Conservation (phyloP, 2,113 vertebrate genomes). For the Otocyon megalotis region DNA sequence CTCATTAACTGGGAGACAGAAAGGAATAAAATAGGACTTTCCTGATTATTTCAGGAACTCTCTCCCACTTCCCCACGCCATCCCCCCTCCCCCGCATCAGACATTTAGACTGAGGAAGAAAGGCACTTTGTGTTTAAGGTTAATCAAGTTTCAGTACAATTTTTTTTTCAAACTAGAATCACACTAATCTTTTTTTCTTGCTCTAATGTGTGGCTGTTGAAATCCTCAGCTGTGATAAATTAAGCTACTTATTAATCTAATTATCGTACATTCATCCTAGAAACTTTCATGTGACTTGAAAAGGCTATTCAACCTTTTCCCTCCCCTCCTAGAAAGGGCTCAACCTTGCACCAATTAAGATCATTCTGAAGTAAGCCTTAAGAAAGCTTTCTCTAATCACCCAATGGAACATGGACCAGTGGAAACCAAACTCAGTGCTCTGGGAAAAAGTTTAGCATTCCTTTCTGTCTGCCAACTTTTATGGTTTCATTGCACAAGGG, state of each 20-base stretch:
- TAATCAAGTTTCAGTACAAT: constrained; percentile 97
- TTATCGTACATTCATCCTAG: constrained; percentile 98
- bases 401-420: constrained; percentile 87
- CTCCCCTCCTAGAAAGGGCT: constrained; percentile 92
- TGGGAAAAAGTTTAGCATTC: constrained; percentile 90
- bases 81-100: constrained; percentile 79
- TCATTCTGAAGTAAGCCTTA: constrained; percentile 94
- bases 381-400: constrained; percentile 91
- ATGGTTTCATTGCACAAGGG: constrained; percentile 81
- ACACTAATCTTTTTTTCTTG: constrained; percentile 95
- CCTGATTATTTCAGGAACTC: constrained; percentile 83
- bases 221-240: constrained; percentile 99
- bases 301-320: constrained; percentile 95
- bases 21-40: constrained; percentile 82
- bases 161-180: constrained; percentile 91
- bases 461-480: constrained; percentile 85
- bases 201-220: constrained; percentile 98
- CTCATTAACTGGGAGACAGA: constrained; percentile 84
- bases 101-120: constrained; percentile 92
- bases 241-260: constrained; percentile 99
- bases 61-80: neutral
- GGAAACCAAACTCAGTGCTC: constrained; percentile 88
- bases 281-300: constrained; percentile 99
- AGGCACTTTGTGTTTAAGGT: constrained; percentile 94
- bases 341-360: constrained; percentile 96